Percentiles rank a stretch among this genome's conserved stretches.
These are phyloP conservation scores for Notospermus geniculatus DNA, from an alignment of 1,140 invertebrate genomes.

Conservation along the genomic window DNA sequence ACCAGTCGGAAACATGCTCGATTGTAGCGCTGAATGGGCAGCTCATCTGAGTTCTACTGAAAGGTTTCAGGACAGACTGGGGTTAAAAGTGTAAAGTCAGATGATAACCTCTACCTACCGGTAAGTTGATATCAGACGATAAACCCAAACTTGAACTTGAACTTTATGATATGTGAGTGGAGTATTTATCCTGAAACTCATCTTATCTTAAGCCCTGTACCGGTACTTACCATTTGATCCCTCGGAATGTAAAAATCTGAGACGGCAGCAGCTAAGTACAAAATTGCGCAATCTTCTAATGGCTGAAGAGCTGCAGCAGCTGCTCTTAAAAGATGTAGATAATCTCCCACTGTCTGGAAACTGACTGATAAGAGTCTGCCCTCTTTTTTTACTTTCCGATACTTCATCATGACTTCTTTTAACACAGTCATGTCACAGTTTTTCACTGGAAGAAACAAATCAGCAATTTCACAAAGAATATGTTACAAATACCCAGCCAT, in stretches of 20 bases:
- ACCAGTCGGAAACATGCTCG: no score
- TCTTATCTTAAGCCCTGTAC: no score
- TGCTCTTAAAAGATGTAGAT: slow-evolving; percentile 84
- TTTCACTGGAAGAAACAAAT: slow-evolving; percentile 34
- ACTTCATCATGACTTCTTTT: slow-evolving; percentile 27
- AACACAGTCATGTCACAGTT: slow-evolving; percentile 26
- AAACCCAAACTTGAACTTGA: no score
- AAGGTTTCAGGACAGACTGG: no score
- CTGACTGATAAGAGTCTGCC: slow-evolving; percentile 43
- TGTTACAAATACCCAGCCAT: no score
- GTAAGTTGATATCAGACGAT: no score
- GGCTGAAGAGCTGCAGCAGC: slow-evolving; percentile 71
- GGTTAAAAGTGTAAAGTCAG: no score
- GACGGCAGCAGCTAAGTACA: slow-evolving; percentile 96
- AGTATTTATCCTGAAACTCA: no score
- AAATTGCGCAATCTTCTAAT: slow-evolving; percentile 68
- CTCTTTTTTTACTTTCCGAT: slow-evolving; percentile 26
- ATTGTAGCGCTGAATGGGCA: no score
- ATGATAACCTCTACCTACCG: no score
- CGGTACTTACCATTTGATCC: slow-evolving; percentile 78
- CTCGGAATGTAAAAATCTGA: slow-evolving; percentile 98
- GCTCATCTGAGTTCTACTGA: no score
- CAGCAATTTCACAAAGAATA: neutral
- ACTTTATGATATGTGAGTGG: no score
- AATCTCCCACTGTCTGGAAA: slow-evolving; percentile 74